Evolutionary conservation across 1,140 invertebrate genomes (phyloP).

Genomic region (Bombus haemorrhoidalis): DNA sequence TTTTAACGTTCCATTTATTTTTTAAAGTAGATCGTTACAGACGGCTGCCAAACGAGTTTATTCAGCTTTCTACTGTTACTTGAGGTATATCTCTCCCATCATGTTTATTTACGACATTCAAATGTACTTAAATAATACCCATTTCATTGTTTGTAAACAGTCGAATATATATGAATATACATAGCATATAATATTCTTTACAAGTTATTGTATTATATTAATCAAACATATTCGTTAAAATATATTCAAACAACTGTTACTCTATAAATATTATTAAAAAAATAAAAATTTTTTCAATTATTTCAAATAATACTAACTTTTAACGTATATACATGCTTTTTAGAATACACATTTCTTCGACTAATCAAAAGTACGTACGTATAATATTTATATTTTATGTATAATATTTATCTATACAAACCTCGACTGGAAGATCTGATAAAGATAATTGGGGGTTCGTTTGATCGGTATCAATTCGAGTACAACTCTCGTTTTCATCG

Average conservation of each 20-base stretch:
- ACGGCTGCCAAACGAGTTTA: constrained; percentile 7
- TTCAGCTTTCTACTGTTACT: constrained; percentile 15
- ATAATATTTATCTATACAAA: constrained; percentile 41
- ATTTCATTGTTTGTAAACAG: constrained; percentile 30
- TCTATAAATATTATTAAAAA: background rate
- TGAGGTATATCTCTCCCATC: background rate
- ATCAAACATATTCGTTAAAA: background rate
- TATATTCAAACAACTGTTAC: background rate
- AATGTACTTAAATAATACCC: background rate
- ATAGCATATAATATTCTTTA: background rate
- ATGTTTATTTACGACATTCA: background rate
- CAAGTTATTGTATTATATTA: background rate
- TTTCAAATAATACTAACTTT: background rate
- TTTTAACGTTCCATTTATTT: constrained; percentile 9
- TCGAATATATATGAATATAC: no score
- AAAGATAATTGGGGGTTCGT: constrained; percentile 50
- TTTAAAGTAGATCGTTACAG: constrained; percentile 9
- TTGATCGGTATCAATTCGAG: constrained; percentile 15
- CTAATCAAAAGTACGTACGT: background rate
- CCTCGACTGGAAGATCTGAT: constrained; percentile 74
- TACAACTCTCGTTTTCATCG: constrained; percentile 41
- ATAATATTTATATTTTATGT: background rate
- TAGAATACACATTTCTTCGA: background rate
- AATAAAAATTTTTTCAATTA: no score
- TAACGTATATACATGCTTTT: background rate